These are phyloP conservation scores for Plebejus argus DNA, from an alignment of 2,888 invertebrate species.

Conservation along the genomic window DNA sequence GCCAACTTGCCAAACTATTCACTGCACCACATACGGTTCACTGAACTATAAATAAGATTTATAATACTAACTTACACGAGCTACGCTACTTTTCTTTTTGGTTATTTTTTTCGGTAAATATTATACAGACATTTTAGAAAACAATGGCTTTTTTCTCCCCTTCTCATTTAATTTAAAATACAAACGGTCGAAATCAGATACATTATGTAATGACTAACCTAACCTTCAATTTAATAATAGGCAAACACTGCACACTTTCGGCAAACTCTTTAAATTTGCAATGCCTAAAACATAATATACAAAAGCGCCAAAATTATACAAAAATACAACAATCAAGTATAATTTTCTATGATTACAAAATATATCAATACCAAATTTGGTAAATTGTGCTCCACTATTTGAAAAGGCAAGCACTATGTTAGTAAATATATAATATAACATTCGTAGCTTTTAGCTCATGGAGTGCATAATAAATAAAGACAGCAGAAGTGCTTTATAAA, in stretches of 20 bases:
- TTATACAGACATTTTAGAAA: background rate
- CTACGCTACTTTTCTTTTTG: background rate
- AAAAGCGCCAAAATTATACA: background rate
- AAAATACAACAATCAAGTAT: background rate
- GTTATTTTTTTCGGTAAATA: background rate
- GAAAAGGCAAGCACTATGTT: background rate
- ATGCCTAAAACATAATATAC: too few relatives aligned
- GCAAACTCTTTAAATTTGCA: too few relatives aligned
- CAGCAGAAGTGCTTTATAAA: conserved; percentile 21
- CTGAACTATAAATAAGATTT: conserved; percentile 21
- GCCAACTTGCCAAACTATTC: conserved; percentile 11
- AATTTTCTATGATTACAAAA: too few relatives aligned
- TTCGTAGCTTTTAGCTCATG: conserved; percentile 19
- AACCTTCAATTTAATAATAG: too few relatives aligned
- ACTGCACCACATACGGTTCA: conserved; percentile 21
- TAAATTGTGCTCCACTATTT: background rate
- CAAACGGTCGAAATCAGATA: too few relatives aligned
- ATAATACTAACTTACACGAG: background rate
- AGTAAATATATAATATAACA: conserved; percentile 9
- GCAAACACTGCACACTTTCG: too few relatives aligned
- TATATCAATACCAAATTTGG: background rate
- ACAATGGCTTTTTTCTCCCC: too few relatives aligned
- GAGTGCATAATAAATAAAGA: conserved; percentile 24
- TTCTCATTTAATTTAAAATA: too few relatives aligned
- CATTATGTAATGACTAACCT: too few relatives aligned